Conservation (phyloP, 2,888 invertebrate genomes). For the Gortyna flavago region DNA sequence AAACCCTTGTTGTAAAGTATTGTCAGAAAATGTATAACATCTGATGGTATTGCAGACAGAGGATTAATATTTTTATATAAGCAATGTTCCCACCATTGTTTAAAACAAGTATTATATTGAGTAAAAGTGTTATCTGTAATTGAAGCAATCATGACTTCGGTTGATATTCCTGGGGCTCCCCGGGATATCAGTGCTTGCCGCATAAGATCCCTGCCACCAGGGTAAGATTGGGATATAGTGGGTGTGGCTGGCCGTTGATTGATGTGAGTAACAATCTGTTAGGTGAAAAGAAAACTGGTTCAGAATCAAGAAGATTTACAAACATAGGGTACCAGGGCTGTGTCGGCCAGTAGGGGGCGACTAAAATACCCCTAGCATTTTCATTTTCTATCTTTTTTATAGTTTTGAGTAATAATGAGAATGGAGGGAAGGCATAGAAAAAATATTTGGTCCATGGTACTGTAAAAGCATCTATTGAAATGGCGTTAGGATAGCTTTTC, state of each 20-base stretch:
- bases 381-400: too few species aligned
- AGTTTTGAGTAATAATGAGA: too few species aligned
- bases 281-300: slow-evolving; percentile 3
- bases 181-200: slow-evolving; percentile 8
- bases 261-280: slow-evolving; percentile 9
- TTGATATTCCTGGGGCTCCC: slow-evolving; percentile 4
- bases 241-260: slow-evolving; percentile 3
- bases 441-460: too few species aligned
- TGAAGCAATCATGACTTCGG: slow-evolving; percentile 1
- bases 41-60: not conserved
- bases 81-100: not conserved
- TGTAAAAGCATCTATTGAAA: too few species aligned
- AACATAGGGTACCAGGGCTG: too few species aligned
- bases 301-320: not conserved
- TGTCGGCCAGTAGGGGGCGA: too few species aligned
- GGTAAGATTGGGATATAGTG: slow-evolving; percentile 2
- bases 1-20: not conserved
- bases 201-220: slow-evolving; percentile 22
- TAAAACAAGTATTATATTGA: not conserved
- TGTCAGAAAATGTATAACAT: not conserved
- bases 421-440: too few species aligned
- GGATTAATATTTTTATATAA: not conserved
- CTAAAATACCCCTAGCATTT: too few species aligned
- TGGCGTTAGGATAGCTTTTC: too few species aligned
- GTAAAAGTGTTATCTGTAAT: not conserved